These are phyloP conservation scores for Actenoides hombroni DNA, from an alignment of 2,113 vertebrate species.

Conservation along the genomic window DNA sequence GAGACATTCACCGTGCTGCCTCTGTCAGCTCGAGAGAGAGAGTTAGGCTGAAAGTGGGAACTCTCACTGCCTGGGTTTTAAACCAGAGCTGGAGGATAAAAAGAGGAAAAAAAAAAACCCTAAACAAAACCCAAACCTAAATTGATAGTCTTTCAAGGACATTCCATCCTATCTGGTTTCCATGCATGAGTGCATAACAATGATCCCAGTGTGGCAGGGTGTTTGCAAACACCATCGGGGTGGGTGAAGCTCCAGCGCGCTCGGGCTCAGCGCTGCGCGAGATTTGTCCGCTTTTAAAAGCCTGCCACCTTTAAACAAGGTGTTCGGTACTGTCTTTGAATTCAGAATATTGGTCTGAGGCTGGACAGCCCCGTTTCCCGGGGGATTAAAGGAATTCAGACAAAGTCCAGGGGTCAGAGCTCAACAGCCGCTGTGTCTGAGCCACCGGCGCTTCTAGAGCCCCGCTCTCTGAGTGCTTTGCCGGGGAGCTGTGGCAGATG, in stretches of 20 bases:
- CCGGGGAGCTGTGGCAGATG: not conserved
- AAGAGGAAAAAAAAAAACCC: not conserved
- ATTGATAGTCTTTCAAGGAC: slow-evolving; percentile 69
- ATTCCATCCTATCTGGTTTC: slow-evolving; percentile 66
- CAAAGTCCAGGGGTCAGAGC: not conserved
- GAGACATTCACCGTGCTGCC: too few species aligned
- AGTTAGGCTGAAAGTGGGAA: too few species aligned
- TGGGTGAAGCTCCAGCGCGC: not conserved
- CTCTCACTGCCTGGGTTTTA: too few species aligned
- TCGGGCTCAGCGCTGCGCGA: not conserved
- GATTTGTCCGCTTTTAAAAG: not conserved
- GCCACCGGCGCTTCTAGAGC: not conserved
- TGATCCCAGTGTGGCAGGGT: slow-evolving; percentile 32
- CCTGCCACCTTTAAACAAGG: slow-evolving; percentile 34
- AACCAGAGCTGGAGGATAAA: slow-evolving; percentile 48
- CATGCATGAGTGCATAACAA: slow-evolving; percentile 46
- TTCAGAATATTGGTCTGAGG: not conserved
- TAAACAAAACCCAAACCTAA: not conserved
- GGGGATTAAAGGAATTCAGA: not conserved
- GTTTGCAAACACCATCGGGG: slow-evolving; percentile 19
- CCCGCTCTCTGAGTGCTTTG: not conserved
- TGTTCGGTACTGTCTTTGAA: not conserved
- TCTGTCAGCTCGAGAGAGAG: too few species aligned
- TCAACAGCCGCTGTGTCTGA: not conserved
- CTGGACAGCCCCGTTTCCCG: not conserved